phyloP scores from a whole-genome alignment of 2,888 invertebrate species.

The Petrolisthes manimaculis region DNA sequence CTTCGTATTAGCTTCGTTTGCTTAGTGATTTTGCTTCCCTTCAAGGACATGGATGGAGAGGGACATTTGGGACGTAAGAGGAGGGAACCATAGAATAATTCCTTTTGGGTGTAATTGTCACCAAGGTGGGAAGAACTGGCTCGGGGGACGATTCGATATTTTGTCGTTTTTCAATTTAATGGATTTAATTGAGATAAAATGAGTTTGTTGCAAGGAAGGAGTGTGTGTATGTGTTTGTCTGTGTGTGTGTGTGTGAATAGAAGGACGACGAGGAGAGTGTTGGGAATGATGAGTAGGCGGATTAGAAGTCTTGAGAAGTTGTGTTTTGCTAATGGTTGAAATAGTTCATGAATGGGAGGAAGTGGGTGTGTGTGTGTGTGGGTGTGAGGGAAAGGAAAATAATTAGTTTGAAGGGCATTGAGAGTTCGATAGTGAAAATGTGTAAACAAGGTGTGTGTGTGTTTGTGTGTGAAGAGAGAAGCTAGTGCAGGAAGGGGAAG shows the following conservation, averaged over 20 bases:
- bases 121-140: no score
- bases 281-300: neutral
- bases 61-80: no score
- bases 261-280: neutral
- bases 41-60: no score
- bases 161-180: no score
- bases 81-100: no score
- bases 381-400: neutral
- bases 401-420: neutral
- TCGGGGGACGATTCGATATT: no score
- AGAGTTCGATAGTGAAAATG: neutral
- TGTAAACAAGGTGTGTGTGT: neutral
- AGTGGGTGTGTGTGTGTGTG: neutral
- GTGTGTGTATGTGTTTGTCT: neutral
- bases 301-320: neutral
- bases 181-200: neutral
- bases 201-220: neutral
- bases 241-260: neutral
- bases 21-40: no score
- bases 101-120: no score
- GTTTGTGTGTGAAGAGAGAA: constrained; percentile 5
- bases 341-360: neutral
- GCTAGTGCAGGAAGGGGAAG: neutral
- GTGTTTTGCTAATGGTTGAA: neutral
- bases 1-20: no score